A percentile compares a stretch with the other conserved stretches of the same genome.
These are phyloP conservation scores for Drosophila emarginata DNA, from an alignment of 2,888 invertebrate species.

Conservation along the genomic window DNA sequence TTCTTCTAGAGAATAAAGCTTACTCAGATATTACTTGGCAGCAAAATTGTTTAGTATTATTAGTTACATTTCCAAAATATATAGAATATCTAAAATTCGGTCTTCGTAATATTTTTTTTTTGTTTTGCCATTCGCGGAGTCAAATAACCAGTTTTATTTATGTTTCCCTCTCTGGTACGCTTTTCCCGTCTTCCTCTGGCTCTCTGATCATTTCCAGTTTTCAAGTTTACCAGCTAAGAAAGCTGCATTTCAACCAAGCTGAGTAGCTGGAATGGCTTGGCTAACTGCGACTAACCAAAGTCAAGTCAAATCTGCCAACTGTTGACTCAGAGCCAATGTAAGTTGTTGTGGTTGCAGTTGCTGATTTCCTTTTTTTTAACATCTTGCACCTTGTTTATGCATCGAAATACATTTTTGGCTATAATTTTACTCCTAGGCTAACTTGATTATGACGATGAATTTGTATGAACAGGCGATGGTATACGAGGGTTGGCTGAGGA, in stretches of 20 bases:
- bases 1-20: too few species aligned
- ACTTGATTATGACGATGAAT: conserved; percentile 34
- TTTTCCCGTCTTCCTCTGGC: background rate
- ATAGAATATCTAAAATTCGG: background rate
- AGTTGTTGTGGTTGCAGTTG: background rate
- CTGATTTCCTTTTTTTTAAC: conserved; percentile 39
- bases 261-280: conserved; percentile 22
- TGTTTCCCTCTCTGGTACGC: conserved; percentile 1
- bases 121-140: conserved; percentile 58
- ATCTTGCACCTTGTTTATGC: conserved; percentile 66
- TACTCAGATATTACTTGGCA: too few species aligned
- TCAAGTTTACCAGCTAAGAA: conserved; percentile 64
- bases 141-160: conserved; percentile 57
- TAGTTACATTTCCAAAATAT: background rate
- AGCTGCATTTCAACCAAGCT: conserved; percentile 23
- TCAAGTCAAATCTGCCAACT: conserved; percentile 44
- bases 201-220: conserved; percentile 62
- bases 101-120: conserved; percentile 32
- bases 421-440: conserved; percentile 51
- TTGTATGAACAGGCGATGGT: too few species aligned
- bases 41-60: too few species aligned
- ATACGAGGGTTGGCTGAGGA: background rate
- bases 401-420: conserved; percentile 60
- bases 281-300: conserved; percentile 22
- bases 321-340: conserved; percentile 36